Base-by-base conservation (phyloP, 1,140 invertebrate species). In the Lasaia peninsularis region DNA sequence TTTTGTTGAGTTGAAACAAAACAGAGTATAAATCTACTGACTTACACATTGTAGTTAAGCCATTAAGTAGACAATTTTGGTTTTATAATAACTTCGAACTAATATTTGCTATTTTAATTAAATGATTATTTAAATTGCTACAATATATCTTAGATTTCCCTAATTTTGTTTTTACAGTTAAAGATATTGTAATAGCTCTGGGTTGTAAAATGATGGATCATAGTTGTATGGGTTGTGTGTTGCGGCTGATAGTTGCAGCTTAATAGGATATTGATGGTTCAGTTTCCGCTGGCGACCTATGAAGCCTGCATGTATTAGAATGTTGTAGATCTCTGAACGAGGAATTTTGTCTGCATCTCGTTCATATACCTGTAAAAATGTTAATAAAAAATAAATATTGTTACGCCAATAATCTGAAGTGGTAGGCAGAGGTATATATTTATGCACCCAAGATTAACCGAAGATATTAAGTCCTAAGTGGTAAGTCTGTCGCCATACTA, bases 241-340 rank as follows among this genome's bases (percentile, higher is more conserved):
- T 50, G 57, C 12, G 21, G 56, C 49, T 54, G 50, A 34, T 48
- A 63, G 57, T 9, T 37, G 56, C 11, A 60, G 40, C 7, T 63
- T 54, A 18, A 52, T 28, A 8, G 60, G 60, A 8, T 48, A 31
- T 24, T 56, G 60, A 48, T 57, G 49, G 51, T n/a, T 58, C 7
- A 58, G 66, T 11, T 60, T 24, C 1, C 35, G 52, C 60, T 80
- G 65, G 16, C 91, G 75, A 8, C 85, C 81, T 32, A 92, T 78
- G 7, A 93, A 82, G 10, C 92, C 92, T 2, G 92, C 91, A 69
- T 93, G 91, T 0, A 91, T 91, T 32, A 93, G 74, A 18, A 92
- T 90, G 53, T 90, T 91, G 70, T 92, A 92, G 52, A 93, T 92
- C 71, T 92, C 89, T 52, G 79, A 80, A 11, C 92, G 84, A 5